Percentiles rank a stretch among this genome's conserved stretches.
These are phyloP conservation scores for Callipepla californica DNA, from an alignment of 2,113 vertebrate species.

Conservation along the genomic window DNA sequence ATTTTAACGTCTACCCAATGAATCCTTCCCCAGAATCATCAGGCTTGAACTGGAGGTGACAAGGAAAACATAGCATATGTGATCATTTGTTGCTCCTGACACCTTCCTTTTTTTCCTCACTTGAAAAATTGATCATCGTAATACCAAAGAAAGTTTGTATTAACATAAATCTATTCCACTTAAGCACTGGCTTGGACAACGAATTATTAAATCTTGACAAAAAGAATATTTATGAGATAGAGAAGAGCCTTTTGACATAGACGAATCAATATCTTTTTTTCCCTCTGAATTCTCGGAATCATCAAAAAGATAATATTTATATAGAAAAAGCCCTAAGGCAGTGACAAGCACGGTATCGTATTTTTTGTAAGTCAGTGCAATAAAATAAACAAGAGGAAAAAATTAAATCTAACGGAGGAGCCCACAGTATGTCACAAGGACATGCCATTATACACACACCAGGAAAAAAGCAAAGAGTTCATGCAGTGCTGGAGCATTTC, in stretches of 20 bases:
- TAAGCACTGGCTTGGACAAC: constrained; percentile 51
- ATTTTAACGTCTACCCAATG: not conserved
- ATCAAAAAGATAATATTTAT: constrained; percentile 48
- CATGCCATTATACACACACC: not conserved
- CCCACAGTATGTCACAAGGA: not conserved
- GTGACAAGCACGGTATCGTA: not conserved
- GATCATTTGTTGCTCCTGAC: constrained; percentile 38
- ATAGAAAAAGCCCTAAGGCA: constrained; percentile 10
- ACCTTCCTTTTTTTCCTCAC: constrained; percentile 20
- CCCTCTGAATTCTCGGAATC: constrained; percentile 47
- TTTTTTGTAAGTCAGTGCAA: constrained; percentile 17
- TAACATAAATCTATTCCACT: constrained; percentile 72
- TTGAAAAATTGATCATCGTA: constrained; percentile 55
- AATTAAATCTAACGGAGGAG: constrained; percentile 38
- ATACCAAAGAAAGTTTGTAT: constrained; percentile 61
- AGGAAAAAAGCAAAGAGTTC: not conserved
- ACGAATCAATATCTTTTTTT: constrained; percentile 47
- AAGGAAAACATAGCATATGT: not conserved
- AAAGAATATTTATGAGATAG: constrained; percentile 62
- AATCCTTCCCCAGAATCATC: constrained; percentile 3
- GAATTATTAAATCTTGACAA: constrained; percentile 67
- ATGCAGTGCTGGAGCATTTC: accelerated
- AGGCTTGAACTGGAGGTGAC: not conserved
- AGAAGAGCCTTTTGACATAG: constrained; percentile 61
- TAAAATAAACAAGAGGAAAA: constrained; percentile 67